A percentile compares a stretch with the other conserved stretches of the same genome.
These are phyloP conservation scores for Dione vanillae DNA, from an alignment of 2,888 invertebrate species.

Conservation along the genomic window DNA sequence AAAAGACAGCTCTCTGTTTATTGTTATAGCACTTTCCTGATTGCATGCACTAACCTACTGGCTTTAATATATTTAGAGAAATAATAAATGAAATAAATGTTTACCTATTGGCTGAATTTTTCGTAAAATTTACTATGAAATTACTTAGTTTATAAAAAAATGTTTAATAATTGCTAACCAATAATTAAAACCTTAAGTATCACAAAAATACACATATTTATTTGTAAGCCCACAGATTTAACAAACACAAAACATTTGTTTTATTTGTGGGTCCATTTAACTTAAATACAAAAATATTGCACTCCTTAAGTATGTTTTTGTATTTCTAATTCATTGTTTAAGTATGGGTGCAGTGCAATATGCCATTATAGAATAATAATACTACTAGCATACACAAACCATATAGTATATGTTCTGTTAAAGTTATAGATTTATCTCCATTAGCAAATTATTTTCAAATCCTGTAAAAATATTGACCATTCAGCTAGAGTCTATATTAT, in stretches of 20 bases:
- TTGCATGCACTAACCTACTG: constrained; percentile 75
- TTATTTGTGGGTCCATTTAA: constrained; percentile 26
- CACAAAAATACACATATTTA: constrained; percentile 51
- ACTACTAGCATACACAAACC: constrained; percentile 11
- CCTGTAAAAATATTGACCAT: constrained; percentile 57
- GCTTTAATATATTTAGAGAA: constrained; percentile 71
- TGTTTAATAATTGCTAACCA: constrained; percentile 59
- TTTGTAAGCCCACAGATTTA: constrained; percentile 29
- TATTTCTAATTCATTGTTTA: constrained; percentile 55
- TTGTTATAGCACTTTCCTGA: constrained; percentile 75
- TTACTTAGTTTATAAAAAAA: constrained; percentile 44
- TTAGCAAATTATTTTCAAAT: constrained; percentile 27
- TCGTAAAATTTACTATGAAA: constrained; percentile 48
- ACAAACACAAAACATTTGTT: constrained; percentile 20
- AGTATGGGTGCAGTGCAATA: constrained; percentile 74
- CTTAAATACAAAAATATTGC: constrained; percentile 35
- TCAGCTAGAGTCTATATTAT: constrained; percentile 62
- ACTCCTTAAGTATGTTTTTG: constrained; percentile 49
- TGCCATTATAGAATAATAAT: constrained; percentile 50
- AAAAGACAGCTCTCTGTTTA: constrained; percentile 65
- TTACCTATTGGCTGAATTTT: constrained; percentile 74
- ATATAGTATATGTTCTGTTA: constrained; percentile 25
- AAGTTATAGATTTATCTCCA: constrained; percentile 26
- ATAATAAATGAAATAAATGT: constrained; percentile 52
- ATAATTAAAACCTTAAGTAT: constrained; percentile 53